Evolutionary conservation across 2,113 vertebrate genomes (phyloP).

Genomic region (Panurus biarmicus): DNA sequence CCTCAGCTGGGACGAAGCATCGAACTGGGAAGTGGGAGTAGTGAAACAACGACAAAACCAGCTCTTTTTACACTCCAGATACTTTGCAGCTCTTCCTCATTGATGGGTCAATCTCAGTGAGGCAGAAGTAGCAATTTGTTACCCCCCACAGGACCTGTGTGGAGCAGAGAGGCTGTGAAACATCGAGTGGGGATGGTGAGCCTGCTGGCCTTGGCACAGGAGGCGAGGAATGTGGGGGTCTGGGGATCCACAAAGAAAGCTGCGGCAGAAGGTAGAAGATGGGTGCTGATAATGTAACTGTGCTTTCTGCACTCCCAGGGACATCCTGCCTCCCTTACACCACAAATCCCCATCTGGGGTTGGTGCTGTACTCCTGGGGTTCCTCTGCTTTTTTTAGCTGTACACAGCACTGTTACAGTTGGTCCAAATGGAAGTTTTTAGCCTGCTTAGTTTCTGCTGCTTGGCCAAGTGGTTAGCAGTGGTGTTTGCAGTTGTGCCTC

Average conservation of each 20-base stretch:
- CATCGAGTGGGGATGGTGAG: accelerated
- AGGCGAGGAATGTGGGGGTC: background rate
- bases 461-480: background rate
- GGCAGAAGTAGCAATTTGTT: background rate
- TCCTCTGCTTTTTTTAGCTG: background rate
- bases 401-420: background rate
- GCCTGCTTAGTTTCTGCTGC: background rate
- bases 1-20: background rate
- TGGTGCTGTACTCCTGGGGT: background rate
- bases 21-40: background rate
- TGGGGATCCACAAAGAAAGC: background rate
- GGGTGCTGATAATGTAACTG: accelerated
- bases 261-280: background rate
- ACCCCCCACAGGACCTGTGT: accelerated
- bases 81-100: background rate
- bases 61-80: background rate
- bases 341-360: background rate
- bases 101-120: background rate
- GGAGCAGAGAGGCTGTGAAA: background rate
- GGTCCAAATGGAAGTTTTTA: background rate
- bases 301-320: background rate
- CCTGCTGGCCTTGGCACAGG: background rate
- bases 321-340: background rate
- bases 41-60: background rate
- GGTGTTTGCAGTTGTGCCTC: accelerated